Percentiles rank a stretch among this genome's conserved stretches.
Conservation (phyloP, 2,888 invertebrate genomes). For the Tromatobia lineatoria region DNA sequence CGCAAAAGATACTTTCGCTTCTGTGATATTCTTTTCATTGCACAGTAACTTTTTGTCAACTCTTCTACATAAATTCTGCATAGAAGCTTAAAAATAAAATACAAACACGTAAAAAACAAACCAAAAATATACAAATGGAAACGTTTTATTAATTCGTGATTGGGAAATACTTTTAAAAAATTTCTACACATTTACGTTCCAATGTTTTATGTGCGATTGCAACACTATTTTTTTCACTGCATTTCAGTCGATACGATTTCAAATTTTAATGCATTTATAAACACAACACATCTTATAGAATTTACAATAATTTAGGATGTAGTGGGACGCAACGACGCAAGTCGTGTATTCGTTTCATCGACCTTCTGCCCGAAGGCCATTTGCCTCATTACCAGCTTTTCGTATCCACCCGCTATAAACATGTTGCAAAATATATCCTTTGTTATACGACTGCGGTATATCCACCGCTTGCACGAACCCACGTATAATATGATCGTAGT, state of each 20-base stretch:
- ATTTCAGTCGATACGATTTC: too few relatives aligned
- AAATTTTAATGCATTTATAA: not conserved
- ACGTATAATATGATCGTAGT: not conserved
- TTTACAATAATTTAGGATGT: conserved; percentile 29
- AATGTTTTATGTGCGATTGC: not conserved
- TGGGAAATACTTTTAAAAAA: too few relatives aligned
- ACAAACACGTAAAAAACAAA: too few relatives aligned
- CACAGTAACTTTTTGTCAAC: too few relatives aligned
- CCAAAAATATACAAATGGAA: too few relatives aligned
- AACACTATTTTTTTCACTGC: not conserved
- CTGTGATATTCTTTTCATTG: too few relatives aligned
- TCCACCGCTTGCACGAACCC: conserved; percentile 36
- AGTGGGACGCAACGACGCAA: not conserved
- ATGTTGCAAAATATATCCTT: conserved; percentile 60
- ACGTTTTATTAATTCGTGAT: too few relatives aligned
- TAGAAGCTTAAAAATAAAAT: too few relatives aligned
- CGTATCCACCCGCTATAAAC: conserved; percentile 38
- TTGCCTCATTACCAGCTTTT: conserved; percentile 61
- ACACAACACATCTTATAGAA: not conserved
- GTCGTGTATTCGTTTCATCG: conserved; percentile 48
- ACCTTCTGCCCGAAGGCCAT: conserved; percentile 65
- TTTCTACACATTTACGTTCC: too few relatives aligned
- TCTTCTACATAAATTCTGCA: too few relatives aligned
- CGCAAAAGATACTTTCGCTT: too few relatives aligned
- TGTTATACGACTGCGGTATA: conserved; percentile 30